Percentiles rank a stretch among this genome's conserved stretches.
Conservation (phyloP, 2,888 invertebrate species). For the Nephrocerus scutellatus region DNA sequence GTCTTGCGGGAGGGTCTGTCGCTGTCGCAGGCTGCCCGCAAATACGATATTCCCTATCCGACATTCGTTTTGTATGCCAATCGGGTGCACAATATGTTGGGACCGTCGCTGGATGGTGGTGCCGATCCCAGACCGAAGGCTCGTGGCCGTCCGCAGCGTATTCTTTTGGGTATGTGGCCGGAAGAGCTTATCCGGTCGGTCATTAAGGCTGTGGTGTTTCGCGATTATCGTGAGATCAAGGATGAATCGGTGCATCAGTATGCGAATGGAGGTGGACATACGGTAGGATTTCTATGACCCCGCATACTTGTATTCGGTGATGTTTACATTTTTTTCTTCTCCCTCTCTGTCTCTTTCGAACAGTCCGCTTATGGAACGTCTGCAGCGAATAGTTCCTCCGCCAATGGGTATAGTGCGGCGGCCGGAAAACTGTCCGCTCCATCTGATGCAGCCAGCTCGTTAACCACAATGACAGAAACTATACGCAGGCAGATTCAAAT, state of each 20-base stretch:
- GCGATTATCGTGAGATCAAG: constrained; percentile 77
- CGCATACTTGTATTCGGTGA: not conserved
- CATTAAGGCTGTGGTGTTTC: constrained; percentile 84
- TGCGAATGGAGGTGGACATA: constrained; percentile 38
- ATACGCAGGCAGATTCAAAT: constrained; percentile 42
- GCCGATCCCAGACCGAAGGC: constrained; percentile 88
- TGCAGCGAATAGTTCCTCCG: constrained; percentile 28
- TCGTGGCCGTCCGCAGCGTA: constrained; percentile 82
- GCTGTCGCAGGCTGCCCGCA: constrained; percentile 82
- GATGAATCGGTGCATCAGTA: constrained; percentile 56
- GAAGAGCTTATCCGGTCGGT: constrained; percentile 90
- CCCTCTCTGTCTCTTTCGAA: not conserved
- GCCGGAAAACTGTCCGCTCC: constrained; percentile 35
- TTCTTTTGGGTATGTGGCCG: constrained; percentile 85
- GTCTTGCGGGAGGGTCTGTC: constrained; percentile 85
- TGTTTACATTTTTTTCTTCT: not conserved
- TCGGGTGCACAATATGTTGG: constrained; percentile 88
- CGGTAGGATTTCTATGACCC: constrained; percentile 21
- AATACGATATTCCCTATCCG: constrained; percentile 91
- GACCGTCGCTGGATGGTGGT: constrained; percentile 84
- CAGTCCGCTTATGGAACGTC: constrained; percentile 32
- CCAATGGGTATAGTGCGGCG: constrained; percentile 39
- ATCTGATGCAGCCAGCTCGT: constrained; percentile 34
- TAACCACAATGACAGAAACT: constrained; percentile 42
- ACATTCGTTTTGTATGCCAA: constrained; percentile 91